Evolutionary conservation across 2,113 vertebrate species (phyloP), one percentile per base, ranked within the genome.

Genomic region (Dicaeum eximium): DNA sequence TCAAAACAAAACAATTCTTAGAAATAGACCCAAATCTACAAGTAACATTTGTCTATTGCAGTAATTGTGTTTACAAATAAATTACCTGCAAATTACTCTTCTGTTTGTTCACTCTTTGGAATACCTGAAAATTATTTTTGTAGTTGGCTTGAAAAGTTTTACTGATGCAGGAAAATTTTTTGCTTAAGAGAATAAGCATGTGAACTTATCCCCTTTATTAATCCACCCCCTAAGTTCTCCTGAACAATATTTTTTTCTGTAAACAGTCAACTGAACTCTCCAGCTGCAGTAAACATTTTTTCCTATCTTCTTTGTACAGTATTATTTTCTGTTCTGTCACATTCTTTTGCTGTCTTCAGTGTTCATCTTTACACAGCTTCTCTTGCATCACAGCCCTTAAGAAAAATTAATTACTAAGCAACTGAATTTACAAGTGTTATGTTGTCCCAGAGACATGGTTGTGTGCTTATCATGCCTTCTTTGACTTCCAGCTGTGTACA

Each of bases 1-100:
- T 48, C 40, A 91, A 91, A 95, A 50, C 35, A 73, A 80, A 91
- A 56, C 48, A 79, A 14, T 95, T 97, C 87, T 62, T 58, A 66
- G 81, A 91, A 95, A 60, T 4, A 44, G 21, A 77, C 47, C 12
- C 1, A 4, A 81, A 67, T 50, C 51, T 4, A 3, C 47, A 70
- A 58, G 28, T 62, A 58, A 54, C 47, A 28, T 73, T 85, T 86
- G 15, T 54, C 47, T 86, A 6, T 71, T 82, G 66, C 21, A 54
- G 7, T 88, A 73, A 80, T 37, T 47, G 33, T 35, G 8, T 47
- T 90, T 82, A 28, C 22, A 74, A 48, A 74, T 74, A 71, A 88
- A 83, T 51, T 66, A 67, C 65, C 35, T 85, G 45, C 30, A 48
- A 73, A 62, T 91, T 80, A 66, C 27, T 66, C 47, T 70, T 38